Evolutionary conservation across 2,113 vertebrate species (phyloP), one percentile per base, ranked within the genome.

Genomic region (Poecile atricapillus): DNA sequence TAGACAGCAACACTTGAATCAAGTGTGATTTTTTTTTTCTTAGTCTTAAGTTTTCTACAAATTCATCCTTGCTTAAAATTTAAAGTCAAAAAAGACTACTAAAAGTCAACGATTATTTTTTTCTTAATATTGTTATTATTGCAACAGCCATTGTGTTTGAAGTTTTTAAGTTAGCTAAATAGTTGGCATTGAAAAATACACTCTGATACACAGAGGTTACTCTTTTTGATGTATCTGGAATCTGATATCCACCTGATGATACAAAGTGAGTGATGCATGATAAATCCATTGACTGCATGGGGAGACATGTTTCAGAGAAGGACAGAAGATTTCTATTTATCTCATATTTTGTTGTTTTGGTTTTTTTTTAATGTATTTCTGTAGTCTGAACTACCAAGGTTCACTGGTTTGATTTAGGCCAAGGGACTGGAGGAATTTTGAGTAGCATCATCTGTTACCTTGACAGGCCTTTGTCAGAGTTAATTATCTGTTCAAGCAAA

Each of bases 321-420:
- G 11, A 53, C 33, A 77, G 43, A 74, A 59, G 11, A 56, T 75
- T 88, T 82, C 39, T 68, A 3, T 74, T 11, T 35, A 1, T 58
- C 15, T 74, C 28, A 19, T 9, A 5, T 0, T 5, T n/a, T n/a
- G n/a, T n/a, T n/a, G n/a, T n/a, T n/a, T 39, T 39, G 39, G 39
- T 11, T 11, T 39, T 13, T 83, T 89, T 83, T 59, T 31, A 5
- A n/a, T 23, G 20, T 55, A 64, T 63, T 77, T 91, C n/a, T 70
- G 49, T 33, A 63, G 31, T 71, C 25, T 53, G 27, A 60, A 41
- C 35, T 47, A 37, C 15, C 44, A 76, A 73, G 30, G 13, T 43
- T 89, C 58, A 50, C 31, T 65, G 20, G 13, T 43, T 67, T 88
- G 44, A 31, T 47, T 80, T 35, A 83, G 68, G 46, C 63, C 67